Percentiles rank a stretch among this genome's conserved stretches.
Evolutionary conservation across 2,888 invertebrate genomes (phyloP).

Genomic region (Leptinotarsa rubiginosa): DNA sequence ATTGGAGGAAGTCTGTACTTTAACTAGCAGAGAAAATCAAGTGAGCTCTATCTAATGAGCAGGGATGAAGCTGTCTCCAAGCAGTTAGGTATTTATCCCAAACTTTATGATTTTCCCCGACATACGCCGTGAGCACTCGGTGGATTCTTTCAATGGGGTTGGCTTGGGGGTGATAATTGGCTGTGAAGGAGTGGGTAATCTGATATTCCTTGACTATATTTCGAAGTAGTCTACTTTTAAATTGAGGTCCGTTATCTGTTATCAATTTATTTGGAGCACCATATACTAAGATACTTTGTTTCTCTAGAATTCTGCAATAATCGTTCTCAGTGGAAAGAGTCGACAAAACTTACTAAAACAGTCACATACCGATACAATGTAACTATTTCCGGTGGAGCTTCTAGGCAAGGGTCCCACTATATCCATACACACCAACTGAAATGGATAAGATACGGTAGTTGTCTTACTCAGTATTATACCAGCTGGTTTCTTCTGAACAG

Average conservation of each 20-base stretch:
- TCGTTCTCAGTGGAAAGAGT: slow-evolving; percentile 38
- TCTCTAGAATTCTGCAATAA: slow-evolving; percentile 39
- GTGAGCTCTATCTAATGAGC: too few relatives aligned
- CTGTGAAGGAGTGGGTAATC: slow-evolving; percentile 28
- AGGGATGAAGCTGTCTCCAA: too few relatives aligned
- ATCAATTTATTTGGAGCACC: too few relatives aligned
- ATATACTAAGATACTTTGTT: slow-evolving; percentile 39
- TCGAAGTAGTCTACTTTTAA: slow-evolving; percentile 31
- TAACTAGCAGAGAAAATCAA: too few relatives aligned
- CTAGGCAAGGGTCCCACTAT: slow-evolving; percentile 43
- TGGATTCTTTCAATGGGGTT: slow-evolving; percentile 43
- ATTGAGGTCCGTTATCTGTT: slow-evolving; percentile 43
- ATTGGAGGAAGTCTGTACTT: too few relatives aligned
- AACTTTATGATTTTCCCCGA: slow-evolving; percentile 23
- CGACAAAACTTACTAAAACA: slow-evolving; percentile 43
- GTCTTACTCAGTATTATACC: slow-evolving; percentile 40
- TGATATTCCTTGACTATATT: slow-evolving; percentile 28
- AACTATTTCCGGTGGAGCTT: slow-evolving; percentile 24
- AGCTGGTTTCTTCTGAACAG: slow-evolving; percentile 42
- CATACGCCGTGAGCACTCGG: slow-evolving; percentile 31
- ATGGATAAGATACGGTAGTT: slow-evolving; percentile 25
- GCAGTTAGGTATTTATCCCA: slow-evolving; percentile 34
- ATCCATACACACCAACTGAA: slow-evolving; percentile 40
- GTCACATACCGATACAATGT: slow-evolving; percentile 40
- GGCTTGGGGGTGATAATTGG: slow-evolving; percentile 38